A percentile compares a stretch with the other conserved stretches of the same genome.
phyloP scores from a whole-genome alignment of 2,888 invertebrate species.

The Ormyrus nitidulus region DNA sequence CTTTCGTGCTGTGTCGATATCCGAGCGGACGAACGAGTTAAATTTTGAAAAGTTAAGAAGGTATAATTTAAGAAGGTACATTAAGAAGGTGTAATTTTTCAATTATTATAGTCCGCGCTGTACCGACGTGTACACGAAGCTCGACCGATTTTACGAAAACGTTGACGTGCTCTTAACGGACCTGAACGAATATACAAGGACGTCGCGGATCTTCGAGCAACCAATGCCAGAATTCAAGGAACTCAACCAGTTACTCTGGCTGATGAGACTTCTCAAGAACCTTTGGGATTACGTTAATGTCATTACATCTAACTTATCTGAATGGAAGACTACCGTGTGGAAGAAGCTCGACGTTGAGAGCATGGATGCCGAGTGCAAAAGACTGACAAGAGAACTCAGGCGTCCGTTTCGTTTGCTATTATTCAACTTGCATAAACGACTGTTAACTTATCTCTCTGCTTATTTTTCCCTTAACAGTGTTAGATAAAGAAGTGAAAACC shows the following conservation, averaged over 20 bases:
- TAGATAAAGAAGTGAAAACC: slow-evolving; percentile 81
- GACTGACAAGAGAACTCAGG: slow-evolving; percentile 90
- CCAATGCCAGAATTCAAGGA: slow-evolving; percentile 89
- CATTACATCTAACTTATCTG: slow-evolving; percentile 88
- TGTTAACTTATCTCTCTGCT: too few relatives aligned
- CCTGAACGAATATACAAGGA: slow-evolving; percentile 81
- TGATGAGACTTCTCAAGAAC: slow-evolving; percentile 85
- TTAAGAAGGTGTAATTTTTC: neutral
- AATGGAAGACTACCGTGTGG: slow-evolving; percentile 97
- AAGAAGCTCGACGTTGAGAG: slow-evolving; percentile 94
- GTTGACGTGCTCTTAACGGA: slow-evolving; percentile 83
- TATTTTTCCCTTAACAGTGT: slow-evolving; percentile 62
- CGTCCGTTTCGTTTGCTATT: slow-evolving; percentile 74
- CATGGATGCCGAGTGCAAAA: slow-evolving; percentile 96
- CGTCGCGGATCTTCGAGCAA: slow-evolving; percentile 90
- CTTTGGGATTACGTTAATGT: slow-evolving; percentile 94
- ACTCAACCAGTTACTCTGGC: slow-evolving; percentile 84
- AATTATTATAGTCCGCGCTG: slow-evolving; percentile 78
- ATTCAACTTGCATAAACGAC: too few relatives aligned
- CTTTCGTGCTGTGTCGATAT: too few relatives aligned
- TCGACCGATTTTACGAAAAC: slow-evolving; percentile 84
- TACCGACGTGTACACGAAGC: slow-evolving; percentile 81
- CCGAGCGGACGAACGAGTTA: too few relatives aligned
- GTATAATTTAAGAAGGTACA: too few relatives aligned
- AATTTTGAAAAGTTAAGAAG: too few relatives aligned